Percentiles rank a stretch among this genome's conserved stretches.
Evolutionary conservation across 1,140 invertebrate genomes (phyloP).

Genomic region (Epicauta chinensis): DNA sequence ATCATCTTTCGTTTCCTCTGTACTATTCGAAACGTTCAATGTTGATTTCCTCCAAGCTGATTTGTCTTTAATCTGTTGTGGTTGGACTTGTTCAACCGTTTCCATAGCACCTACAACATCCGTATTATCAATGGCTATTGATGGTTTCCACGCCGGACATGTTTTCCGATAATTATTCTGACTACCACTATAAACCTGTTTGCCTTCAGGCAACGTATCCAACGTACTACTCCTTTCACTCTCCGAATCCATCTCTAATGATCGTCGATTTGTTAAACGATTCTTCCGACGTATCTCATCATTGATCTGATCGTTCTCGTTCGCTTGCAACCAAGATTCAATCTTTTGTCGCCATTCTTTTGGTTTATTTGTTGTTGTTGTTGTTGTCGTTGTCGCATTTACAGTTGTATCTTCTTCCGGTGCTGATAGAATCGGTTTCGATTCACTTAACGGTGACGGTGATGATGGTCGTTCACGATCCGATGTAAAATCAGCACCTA

Average conservation of each 20-base stretch:
- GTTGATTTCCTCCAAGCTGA: slow-evolving; percentile 70
- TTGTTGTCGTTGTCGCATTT: too few relatives aligned
- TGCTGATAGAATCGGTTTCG: slow-evolving; percentile 33
- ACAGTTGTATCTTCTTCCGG: slow-evolving; percentile 43
- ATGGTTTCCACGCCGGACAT: slow-evolving; percentile 73
- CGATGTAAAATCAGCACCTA: slow-evolving; percentile 60
- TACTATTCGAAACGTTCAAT: slow-evolving; percentile 55
- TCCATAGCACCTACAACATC: slow-evolving; percentile 80
- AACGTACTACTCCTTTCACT: slow-evolving; percentile 63
- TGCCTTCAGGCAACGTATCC: slow-evolving; percentile 65
- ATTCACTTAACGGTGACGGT: slow-evolving; percentile 55
- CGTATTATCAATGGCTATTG: slow-evolving; percentile 65
- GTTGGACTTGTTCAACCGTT: slow-evolving; percentile 75
- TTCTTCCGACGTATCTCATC: slow-evolving; percentile 57
- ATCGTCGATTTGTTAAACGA: slow-evolving; percentile 62
- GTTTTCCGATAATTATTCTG: slow-evolving; percentile 53
- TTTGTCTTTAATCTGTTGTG: slow-evolving; percentile 62
- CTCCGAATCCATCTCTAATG: slow-evolving; percentile 75
- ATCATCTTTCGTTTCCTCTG: slow-evolving; percentile 48
- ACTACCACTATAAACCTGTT: slow-evolving; percentile 42
- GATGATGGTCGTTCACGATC: slow-evolving; percentile 69
- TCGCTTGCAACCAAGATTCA: slow-evolving; percentile 83
- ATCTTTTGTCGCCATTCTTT: slow-evolving; percentile 82
- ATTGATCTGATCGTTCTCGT: slow-evolving; percentile 69
- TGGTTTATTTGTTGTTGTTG: slow-evolving; percentile 46